Base-by-base conservation (phyloP, 2,797 vertebrate genomes). In the Alca torda region DNA sequence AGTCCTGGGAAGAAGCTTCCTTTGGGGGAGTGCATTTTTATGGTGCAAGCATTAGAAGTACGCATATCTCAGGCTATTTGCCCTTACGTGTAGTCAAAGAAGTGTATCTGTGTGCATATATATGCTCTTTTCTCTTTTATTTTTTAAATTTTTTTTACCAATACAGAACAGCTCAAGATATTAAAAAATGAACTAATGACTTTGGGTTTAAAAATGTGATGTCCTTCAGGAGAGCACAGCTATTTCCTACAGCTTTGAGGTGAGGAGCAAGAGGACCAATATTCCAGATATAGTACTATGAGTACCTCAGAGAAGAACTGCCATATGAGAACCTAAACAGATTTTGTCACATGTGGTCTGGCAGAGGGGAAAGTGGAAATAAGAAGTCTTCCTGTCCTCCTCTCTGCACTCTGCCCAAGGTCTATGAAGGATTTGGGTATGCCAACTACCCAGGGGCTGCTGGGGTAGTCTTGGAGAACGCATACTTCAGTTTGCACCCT, bases 1-100 rank as follows among this genome's bases (percentile, higher is more conserved):
- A 84, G 89, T 77, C 96, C 94, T 96, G 95, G 92, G 95, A 97
- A 97, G 90, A 95, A 93, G 94, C 69, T 93, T 97, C 95, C 93
- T 96, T 93, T 95, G 87, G 70, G 56, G 78, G 80, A 93, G 86
- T 78, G 57, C 84, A 70, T 74, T 93, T 97, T 67, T 93, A 73
- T 83, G 84, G 89, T 92, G 74, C 86, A 87, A 91, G 76, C 73
- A 69, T 72, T 82, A 65, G 20, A 86, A 59, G 35, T 41, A 48
- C 10, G 54, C 3, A 2, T 17, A 53, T 53, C 56, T 73, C 18
- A 21, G 37, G 59, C 51, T 57, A 9, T 83, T 73, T 86, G 19
- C 37, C 54, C 60, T 56, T 69, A 31, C 0, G 3, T 16, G 41
- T 25, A 73, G 25, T 43, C 65, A 74, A 72, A 76, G 33, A 14